Conservation (phyloP, 64 coral and sea anemone species). For the Dendronephthya gigantea region DNA sequence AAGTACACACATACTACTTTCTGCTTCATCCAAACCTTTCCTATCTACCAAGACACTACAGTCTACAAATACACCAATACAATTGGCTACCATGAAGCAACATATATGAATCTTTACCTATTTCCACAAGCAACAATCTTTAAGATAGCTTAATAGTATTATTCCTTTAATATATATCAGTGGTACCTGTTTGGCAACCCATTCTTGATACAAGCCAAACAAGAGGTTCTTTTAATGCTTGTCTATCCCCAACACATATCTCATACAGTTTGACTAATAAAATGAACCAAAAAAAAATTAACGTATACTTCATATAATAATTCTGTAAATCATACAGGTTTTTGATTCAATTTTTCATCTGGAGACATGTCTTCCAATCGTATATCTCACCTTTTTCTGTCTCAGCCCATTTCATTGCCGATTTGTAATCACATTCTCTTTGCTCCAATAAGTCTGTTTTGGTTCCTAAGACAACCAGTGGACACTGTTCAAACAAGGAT, state of each 20-base stretch:
- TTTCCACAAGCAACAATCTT: too few relatives aligned
- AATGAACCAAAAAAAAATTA: not conserved
- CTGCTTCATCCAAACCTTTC: too few relatives aligned
- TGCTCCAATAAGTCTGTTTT: constrained; percentile 9
- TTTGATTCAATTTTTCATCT: too few relatives aligned
- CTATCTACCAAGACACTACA: too few relatives aligned
- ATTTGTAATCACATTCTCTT: constrained; percentile 16
- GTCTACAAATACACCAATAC: too few relatives aligned
- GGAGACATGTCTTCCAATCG: not conserved
- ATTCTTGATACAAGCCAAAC: constrained; percentile 8
- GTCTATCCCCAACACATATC: constrained; percentile 8
- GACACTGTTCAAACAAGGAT: not conserved
- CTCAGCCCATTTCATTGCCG: not conserved
- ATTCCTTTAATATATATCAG: too few relatives aligned
- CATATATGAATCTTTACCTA: too few relatives aligned
- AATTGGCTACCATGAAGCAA: too few relatives aligned
- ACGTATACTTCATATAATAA: too few relatives aligned
- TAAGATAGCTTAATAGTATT: too few relatives aligned
- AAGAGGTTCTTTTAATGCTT: constrained; percentile 5
- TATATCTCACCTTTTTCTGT: not conserved
- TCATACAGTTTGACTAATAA: constrained; percentile 6
- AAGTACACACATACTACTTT: too few relatives aligned
- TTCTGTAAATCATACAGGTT: too few relatives aligned
- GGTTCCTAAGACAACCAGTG: not conserved
- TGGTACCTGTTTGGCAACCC: not conserved